Percentiles rank a stretch among this genome's conserved stretches.
phyloP scores from a whole-genome alignment of 2,113 vertebrate genomes.

The Brachyistius frenatus region DNA sequence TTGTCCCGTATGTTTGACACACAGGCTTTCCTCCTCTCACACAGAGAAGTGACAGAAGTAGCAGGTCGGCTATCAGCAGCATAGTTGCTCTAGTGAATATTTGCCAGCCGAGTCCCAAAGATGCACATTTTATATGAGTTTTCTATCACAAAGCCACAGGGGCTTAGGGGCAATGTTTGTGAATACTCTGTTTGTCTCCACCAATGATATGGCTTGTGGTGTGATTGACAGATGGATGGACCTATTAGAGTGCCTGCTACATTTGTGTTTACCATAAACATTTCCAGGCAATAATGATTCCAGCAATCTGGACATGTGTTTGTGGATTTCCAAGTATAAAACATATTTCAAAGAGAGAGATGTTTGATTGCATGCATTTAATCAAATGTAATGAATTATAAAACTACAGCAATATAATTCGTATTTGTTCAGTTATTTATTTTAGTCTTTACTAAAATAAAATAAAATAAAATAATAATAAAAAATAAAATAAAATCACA shows the following conservation, averaged over 20 bases:
- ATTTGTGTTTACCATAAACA: not conserved
- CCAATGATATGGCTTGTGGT: slow-evolving; percentile 53
- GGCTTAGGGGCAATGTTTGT: not conserved
- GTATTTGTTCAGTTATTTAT: not conserved
- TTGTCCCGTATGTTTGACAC: slow-evolving; percentile 78
- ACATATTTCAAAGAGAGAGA: not conserved
- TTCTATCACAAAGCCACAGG: slow-evolving; percentile 24
- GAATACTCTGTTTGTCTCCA: slow-evolving; percentile 21
- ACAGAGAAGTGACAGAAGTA: slow-evolving; percentile 64
- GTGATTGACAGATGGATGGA: slow-evolving; percentile 45
- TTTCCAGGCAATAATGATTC: not conserved
- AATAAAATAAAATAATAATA: no score
- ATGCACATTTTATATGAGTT: slow-evolving; percentile 56
- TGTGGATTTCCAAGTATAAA: not conserved
- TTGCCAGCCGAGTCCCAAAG: slow-evolving; percentile 1
- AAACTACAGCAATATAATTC: not conserved
- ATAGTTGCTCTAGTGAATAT: slow-evolving; percentile 53
- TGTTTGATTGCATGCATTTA: not conserved
- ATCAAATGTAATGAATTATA: not conserved
- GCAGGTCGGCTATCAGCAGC: slow-evolving; percentile 65
- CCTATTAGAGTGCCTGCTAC: slow-evolving; percentile 9
- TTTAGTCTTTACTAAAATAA: not conserved
- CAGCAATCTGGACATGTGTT: not conserved
- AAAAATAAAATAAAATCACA: no score
- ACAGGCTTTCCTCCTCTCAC: slow-evolving; percentile 58